Evolutionary conservation across 2,888 invertebrate species (phyloP), one percentile per base, ranked within the genome.

Genomic region (Leucania comma): DNA sequence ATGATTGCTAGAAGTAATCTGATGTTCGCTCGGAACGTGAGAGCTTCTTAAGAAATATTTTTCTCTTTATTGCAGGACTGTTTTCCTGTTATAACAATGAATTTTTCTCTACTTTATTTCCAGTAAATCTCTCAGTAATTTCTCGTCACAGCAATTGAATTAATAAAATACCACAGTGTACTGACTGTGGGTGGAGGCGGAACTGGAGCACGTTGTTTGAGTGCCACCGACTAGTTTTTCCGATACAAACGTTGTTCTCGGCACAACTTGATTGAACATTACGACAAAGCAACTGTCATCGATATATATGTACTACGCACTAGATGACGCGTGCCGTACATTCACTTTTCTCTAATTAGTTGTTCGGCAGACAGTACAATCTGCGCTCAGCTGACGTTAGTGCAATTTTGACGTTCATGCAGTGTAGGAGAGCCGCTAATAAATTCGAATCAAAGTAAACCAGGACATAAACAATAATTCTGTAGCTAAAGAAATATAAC

Each of bases 241-340:
- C 54, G 53, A 73, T 51, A 63, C 48, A 42, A 58, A 72, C 58
- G 53, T 24, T 51, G 14, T 60, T 14, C 38, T 63, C n/a, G 32
- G 20, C 60, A 70, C 60, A 68, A 71, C 73, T 57, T 58, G 50
- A 67, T 76, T 73, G 50, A 73, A 60, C 48, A 65, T 68, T 58
- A 73, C 48, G 29, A 73, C 58, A 62, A 54, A 62, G 54, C 51
- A n/a, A 57, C 50, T 54, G 72, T 29, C 54, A 22, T 26, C 35
- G 51, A 54, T n/a, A n/a, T n/a, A n/a, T n/a, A n/a, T n/a, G n/a
- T n/a, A n/a, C n/a, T n/a, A n/a, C n/a, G n/a, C n/a, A n/a, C n/a
- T n/a, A n/a, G n/a, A n/a, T n/a, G n/a, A n/a, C n/a, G n/a, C n/a
- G n/a, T n/a, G n/a, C n/a, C n/a, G n/a, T n/a, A n/a, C n/a, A n/a